These are phyloP conservation scores for Drosophila erecta DNA, from an alignment of 1,140 invertebrate species.

Conservation along the genomic window DNA sequence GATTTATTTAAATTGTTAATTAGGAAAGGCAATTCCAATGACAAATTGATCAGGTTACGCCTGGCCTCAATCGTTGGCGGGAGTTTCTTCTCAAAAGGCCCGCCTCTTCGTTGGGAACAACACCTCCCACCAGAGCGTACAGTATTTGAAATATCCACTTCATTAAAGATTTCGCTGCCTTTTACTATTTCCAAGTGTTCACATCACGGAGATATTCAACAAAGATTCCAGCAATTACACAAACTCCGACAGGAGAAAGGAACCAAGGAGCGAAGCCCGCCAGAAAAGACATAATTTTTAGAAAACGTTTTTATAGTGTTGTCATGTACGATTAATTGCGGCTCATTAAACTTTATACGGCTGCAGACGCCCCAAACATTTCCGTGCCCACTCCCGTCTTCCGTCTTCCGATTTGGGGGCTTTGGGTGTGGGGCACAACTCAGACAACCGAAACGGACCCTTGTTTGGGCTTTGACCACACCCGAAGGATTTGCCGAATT, in stretches of 20 bases:
- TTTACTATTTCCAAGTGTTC: conserved; percentile 8
- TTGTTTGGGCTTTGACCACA: conserved; percentile 40
- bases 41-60: conserved; percentile 51
- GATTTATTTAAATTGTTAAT: conserved; percentile 84
- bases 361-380: conserved; percentile 69
- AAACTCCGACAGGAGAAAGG: conserved; percentile 12
- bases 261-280: neutral
- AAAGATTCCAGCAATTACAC: conserved; percentile 57
- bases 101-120: no score
- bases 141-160: conserved; percentile 20
- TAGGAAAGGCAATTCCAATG: conserved; percentile 77
- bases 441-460: conserved; percentile 51
- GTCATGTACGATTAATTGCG: conserved; percentile 81
- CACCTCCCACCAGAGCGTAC: neutral
- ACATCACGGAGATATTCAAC: conserved; percentile 19
- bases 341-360: conserved; percentile 78
- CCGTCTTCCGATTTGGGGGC: conserved; percentile 1
- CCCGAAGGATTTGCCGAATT: conserved; percentile 24
- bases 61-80: neutral
- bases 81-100: conserved; percentile 1
- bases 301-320: conserved; percentile 81
- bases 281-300: conserved; percentile 70
- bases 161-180: neutral
- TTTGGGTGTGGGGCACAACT: conserved; percentile 2
- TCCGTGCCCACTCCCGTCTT: conserved; percentile 28